A percentile compares a stretch with the other conserved stretches of the same genome.
Evolutionary conservation across 1,140 invertebrate species (phyloP).

Genomic region (Lutraria rhynchaena): DNA sequence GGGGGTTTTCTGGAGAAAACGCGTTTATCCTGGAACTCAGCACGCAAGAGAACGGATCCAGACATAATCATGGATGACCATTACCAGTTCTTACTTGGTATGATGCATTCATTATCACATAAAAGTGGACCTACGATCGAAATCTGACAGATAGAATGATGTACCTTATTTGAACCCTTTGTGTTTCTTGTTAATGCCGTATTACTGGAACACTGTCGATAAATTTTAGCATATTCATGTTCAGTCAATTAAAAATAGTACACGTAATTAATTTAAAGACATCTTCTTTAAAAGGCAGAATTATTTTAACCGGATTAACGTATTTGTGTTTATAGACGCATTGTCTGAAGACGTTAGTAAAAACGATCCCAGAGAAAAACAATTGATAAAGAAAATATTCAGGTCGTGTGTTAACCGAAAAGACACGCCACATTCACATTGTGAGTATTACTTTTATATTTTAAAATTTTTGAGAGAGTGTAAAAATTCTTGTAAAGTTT

Average conservation of each 20-base stretch:
- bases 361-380: constrained; percentile 2
- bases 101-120: neutral
- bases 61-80: constrained; percentile 21
- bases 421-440: constrained; percentile 4
- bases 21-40: constrained; percentile 38
- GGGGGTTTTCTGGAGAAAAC: constrained; percentile 24
- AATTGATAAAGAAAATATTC: constrained; percentile 24
- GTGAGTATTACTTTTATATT: neutral
- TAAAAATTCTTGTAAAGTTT: too few species aligned
- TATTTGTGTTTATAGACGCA: constrained; percentile 4
- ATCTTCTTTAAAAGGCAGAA: too few species aligned
- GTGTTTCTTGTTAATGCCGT: too few species aligned
- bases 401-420: constrained; percentile 24
- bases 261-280: too few species aligned
- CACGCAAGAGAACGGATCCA: constrained; percentile 42
- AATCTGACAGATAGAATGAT: too few species aligned
- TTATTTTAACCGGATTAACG: too few species aligned
- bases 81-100: constrained; percentile 21
- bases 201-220: too few species aligned
- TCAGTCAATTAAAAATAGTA: too few species aligned
- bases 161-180: too few species aligned
- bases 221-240: too few species aligned
- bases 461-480: too few species aligned
- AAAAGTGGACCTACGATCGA: too few species aligned
- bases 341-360: neutral